Conservation (phyloP, 2,797 vertebrate genomes). For the Triplophysa yarkandensis region DNA sequence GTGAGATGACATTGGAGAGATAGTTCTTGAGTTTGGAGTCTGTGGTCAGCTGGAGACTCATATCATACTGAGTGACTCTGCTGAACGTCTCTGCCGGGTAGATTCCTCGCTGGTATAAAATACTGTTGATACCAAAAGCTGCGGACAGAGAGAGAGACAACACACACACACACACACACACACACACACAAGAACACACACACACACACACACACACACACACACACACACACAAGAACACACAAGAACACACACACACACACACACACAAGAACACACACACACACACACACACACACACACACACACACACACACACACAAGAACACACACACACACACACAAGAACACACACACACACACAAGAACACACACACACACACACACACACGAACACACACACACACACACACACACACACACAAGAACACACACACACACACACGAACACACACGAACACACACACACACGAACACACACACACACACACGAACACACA, state of each 20-base stretch:
- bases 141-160: conserved; percentile 3
- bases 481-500: not conserved
- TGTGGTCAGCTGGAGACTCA: conserved; percentile 89
- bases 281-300: no score
- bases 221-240: no score
- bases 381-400: no score
- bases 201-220: not conserved
- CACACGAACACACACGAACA: not conserved
- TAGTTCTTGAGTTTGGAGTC: conserved; percentile 89
- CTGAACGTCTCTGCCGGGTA: conserved; percentile 93
- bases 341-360: not conserved
- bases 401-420: no score
- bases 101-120: conserved; percentile 94
- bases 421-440: not conserved
- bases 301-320: not conserved
- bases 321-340: no score
- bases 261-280: not conserved
- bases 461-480: no score
- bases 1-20: conserved; percentile 87
- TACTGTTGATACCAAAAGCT: conserved; percentile 97
- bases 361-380: not conserved
- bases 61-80: conserved; percentile 89
- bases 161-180: not conserved
- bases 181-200: not conserved
- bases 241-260: no score